These are phyloP conservation scores for Odontothrips loti DNA, from an alignment of 2,888 invertebrate genomes.

Conservation along the genomic window DNA sequence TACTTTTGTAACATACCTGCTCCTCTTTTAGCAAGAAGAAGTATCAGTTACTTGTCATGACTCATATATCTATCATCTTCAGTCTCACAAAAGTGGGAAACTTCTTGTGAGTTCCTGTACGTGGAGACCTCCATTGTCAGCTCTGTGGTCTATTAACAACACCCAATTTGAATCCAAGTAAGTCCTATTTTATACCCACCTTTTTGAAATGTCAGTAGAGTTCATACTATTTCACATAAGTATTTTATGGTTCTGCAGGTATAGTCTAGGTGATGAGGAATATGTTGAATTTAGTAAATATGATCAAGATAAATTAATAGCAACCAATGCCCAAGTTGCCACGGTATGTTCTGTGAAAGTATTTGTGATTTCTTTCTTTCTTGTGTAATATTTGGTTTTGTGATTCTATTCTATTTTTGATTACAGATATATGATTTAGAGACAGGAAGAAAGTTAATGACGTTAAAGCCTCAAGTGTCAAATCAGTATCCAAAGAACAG, in stretches of 20 bases:
- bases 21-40: slow-evolving; percentile 57
- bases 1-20: no score
- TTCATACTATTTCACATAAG: background rate
- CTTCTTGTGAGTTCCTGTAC: slow-evolving; percentile 80
- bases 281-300: slow-evolving; percentile 89
- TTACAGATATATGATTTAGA: slow-evolving; percentile 80
- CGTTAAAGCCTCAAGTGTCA: slow-evolving; percentile 73
- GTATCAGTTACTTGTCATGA: slow-evolving; percentile 77
- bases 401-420: slow-evolving; percentile 32
- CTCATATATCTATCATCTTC: slow-evolving; percentile 77
- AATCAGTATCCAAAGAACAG: slow-evolving; percentile 92
- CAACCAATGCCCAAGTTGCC: slow-evolving; percentile 79
- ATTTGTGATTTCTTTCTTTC: slow-evolving; percentile 17
- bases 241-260: slow-evolving; percentile 49
- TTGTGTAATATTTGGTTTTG: slow-evolving; percentile 18
- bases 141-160: slow-evolving; percentile 69
- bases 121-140: slow-evolving; percentile 78
- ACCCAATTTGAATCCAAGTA: slow-evolving; percentile 57
- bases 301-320: slow-evolving; percentile 79
- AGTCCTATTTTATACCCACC: slow-evolving; percentile 42
- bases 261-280: slow-evolving; percentile 75
- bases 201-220: background rate
- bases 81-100: slow-evolving; percentile 68
- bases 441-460: slow-evolving; percentile 68
- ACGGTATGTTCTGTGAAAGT: slow-evolving; percentile 52